These are phyloP conservation scores for Tichodroma muraria DNA, from an alignment of 2,113 vertebrate genomes.

Conservation along the genomic window DNA sequence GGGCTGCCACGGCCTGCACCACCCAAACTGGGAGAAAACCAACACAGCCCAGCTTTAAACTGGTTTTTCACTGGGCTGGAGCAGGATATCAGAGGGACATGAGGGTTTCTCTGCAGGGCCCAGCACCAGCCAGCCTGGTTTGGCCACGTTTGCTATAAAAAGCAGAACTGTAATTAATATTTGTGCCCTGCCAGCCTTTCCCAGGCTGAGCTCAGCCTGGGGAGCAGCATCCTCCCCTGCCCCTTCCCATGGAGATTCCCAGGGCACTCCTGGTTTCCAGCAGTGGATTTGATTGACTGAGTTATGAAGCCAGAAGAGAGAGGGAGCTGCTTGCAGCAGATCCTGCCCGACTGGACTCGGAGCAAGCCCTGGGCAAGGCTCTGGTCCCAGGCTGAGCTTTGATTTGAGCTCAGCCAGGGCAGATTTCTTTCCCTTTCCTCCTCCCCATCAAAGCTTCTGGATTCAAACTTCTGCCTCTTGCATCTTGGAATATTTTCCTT, in stretches of 20 bases:
- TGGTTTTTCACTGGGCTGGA: background rate
- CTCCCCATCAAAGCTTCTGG: background rate
- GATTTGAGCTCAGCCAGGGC: background rate
- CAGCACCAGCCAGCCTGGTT: background rate
- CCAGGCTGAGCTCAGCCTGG: background rate
- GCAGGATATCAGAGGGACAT: background rate
- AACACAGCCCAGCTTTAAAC: rapidly evolving
- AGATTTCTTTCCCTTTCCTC: background rate
- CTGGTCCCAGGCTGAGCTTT: background rate
- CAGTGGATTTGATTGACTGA: background rate
- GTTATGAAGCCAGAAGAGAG: rapidly evolving
- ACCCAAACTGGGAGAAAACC: background rate
- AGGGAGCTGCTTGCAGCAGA: background rate
- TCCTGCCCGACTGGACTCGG: background rate
- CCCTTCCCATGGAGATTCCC: background rate
- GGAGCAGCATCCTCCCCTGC: background rate
- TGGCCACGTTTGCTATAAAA: background rate
- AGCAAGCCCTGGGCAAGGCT: background rate
- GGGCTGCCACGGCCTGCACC: too few relatives aligned
- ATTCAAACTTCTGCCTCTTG: background rate
- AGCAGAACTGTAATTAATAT: background rate
- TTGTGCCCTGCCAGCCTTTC: background rate
- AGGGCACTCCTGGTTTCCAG: background rate
- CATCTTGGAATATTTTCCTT: background rate
- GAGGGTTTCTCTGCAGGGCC: background rate